phyloP scores from a whole-genome alignment of 64 coral and sea anemone species.

The Stylophora pistillata region DNA sequence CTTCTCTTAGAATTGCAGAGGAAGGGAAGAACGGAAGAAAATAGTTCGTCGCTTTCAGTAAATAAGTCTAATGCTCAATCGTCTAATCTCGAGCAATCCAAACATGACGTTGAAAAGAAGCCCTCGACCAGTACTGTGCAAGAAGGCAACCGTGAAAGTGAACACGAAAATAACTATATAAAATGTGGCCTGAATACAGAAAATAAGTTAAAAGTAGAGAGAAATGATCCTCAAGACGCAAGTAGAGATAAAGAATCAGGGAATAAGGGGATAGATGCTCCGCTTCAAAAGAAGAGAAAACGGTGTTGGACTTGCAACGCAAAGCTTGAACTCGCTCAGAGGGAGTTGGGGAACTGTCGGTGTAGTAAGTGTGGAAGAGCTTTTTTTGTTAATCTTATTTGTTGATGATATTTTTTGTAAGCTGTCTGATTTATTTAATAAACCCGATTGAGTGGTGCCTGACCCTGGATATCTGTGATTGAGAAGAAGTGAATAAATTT shows the following conservation, averaged over 20 bases:
- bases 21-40: neutral
- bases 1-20: slow-evolving; percentile 14
- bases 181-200: slow-evolving; percentile 19
- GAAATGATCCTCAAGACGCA: slow-evolving; percentile 47
- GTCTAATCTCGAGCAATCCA: neutral
- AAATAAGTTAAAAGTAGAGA: slow-evolving; percentile 4
- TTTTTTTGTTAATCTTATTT: neutral
- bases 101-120: neutral
- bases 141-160: slow-evolving; percentile 13
- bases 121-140: neutral
- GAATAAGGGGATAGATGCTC: slow-evolving; percentile 14
- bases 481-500: no score
- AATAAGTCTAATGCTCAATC: neutral
- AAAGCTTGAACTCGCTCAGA: slow-evolving; percentile 87
- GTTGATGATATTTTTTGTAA: neutral
- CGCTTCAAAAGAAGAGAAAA: slow-evolving; percentile 85
- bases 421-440: neutral
- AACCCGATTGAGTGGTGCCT: neutral
- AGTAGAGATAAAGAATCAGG: slow-evolving; percentile 11
- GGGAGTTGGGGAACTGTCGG: slow-evolving; percentile 85
- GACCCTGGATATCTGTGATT: no score
- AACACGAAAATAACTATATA: slow-evolving; percentile 26
- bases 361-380: slow-evolving; percentile 55
- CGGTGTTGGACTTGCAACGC: slow-evolving; percentile 86
- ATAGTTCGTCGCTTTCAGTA: neutral